phyloP scores from a whole-genome alignment of 2,888 invertebrate genomes.

The Ichneumoninae sp. region DNA sequence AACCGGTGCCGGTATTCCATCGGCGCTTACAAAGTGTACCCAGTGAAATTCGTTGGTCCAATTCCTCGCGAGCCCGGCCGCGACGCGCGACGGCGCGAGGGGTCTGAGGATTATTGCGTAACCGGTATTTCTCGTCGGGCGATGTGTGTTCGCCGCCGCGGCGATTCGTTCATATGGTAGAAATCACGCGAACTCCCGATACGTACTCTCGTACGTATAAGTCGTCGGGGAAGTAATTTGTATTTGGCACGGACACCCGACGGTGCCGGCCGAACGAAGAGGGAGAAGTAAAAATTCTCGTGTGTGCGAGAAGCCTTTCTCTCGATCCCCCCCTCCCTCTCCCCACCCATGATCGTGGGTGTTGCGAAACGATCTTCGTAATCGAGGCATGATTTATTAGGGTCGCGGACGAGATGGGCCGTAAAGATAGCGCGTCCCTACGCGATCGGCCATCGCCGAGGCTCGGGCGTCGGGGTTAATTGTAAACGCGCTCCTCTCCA shows the following conservation, averaged over 20 bases:
- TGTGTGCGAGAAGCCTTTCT: conserved; percentile 47
- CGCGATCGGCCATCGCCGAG: conserved; percentile 45
- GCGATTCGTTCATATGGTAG: conserved; percentile 4
- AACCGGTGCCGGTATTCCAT: not conserved
- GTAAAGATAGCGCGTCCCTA: conserved; percentile 71
- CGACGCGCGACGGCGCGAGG: not conserved
- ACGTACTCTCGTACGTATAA: conserved; percentile 29
- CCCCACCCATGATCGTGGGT: conserved; percentile 69
- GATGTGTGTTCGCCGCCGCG: conserved; percentile 37
- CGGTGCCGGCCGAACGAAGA: conserved; percentile 51
- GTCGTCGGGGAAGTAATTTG: conserved; percentile 65
- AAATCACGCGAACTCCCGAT: not conserved
- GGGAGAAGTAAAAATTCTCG: conserved; percentile 56
- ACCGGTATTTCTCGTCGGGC: conserved; percentile 39
- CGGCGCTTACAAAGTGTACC: conserved; percentile 15
- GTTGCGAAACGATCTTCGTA: conserved; percentile 77
- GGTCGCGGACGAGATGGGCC: conserved; percentile 71
- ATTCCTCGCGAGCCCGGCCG: conserved; percentile 27
- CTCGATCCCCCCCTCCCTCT: conserved; percentile 4
- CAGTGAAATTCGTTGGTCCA: conserved; percentile 46
- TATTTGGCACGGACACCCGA: conserved; percentile 65
- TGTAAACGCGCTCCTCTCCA: conserved; percentile 44
- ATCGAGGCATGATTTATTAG: conserved; percentile 76
- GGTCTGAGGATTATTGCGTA: conserved; percentile 31
- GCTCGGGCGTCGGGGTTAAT: conserved; percentile 52